Evolutionary conservation across 1,140 invertebrate genomes (phyloP).

Genomic region (Pseudomyrmex pallidus): DNA sequence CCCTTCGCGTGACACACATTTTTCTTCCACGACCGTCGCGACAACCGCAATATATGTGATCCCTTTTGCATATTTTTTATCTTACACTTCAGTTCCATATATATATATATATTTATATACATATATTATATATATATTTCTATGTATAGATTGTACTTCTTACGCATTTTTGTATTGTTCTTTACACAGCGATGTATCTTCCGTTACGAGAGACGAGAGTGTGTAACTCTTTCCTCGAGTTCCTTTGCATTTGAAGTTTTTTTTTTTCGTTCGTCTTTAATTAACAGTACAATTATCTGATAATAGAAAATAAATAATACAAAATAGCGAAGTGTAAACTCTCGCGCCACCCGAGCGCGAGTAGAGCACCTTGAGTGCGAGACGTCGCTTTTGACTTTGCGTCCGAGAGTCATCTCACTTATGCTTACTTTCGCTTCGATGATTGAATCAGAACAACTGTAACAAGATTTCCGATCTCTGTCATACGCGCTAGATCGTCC

Average conservation of each 20-base stretch:
- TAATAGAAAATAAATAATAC: slow-evolving; percentile 70
- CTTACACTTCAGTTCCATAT: slow-evolving; percentile 57
- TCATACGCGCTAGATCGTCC: slow-evolving; percentile 4
- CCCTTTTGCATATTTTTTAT: slow-evolving; percentile 29
- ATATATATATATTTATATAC: slow-evolving; percentile 21
- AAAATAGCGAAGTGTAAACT: slow-evolving; percentile 61
- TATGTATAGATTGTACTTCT: slow-evolving; percentile 20
- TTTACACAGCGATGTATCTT: slow-evolving; percentile 7
- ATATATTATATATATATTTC: slow-evolving; percentile 55
- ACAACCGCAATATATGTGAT: slow-evolving; percentile 70
- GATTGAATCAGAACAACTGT: neutral
- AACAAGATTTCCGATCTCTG: neutral
- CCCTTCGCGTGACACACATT: slow-evolving; percentile 59
- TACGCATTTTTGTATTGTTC: slow-evolving; percentile 15
- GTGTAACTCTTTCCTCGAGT: slow-evolving; percentile 43
- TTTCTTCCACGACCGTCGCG: slow-evolving; percentile 49
- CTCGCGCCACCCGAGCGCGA: slow-evolving; percentile 40
- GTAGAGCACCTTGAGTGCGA: slow-evolving; percentile 38
- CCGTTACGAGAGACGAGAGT: slow-evolving; percentile 26
- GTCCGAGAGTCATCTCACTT: neutral
- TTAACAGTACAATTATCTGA: slow-evolving; percentile 73
- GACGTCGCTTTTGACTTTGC: slow-evolving; percentile 31
- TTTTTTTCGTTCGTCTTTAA: slow-evolving; percentile 62
- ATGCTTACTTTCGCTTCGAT: neutral
- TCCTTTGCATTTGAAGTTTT: slow-evolving; percentile 61